A percentile compares a stretch with the other conserved stretches of the same genome.
These are phyloP conservation scores for Potamarius usumacintae DNA, from an alignment of 2,113 vertebrate species.

Conservation along the genomic window DNA sequence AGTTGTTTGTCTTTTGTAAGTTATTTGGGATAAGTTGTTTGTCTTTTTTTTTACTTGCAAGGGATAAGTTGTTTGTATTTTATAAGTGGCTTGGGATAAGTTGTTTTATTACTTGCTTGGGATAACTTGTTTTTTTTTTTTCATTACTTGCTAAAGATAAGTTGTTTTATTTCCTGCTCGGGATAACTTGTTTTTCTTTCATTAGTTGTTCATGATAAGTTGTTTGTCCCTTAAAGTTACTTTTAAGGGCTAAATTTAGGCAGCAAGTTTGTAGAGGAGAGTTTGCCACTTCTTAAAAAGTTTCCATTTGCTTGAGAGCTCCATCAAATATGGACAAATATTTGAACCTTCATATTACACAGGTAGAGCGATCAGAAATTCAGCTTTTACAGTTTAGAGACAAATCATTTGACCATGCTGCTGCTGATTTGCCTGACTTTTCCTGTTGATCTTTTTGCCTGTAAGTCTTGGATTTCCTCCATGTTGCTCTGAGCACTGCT, in stretches of 20 bases:
- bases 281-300: not conserved
- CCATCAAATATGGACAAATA: not conserved
- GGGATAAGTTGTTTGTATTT: not conserved
- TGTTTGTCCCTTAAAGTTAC: no score
- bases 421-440: not conserved
- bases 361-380: conserved; percentile 6
- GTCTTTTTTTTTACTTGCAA: no score
- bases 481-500: not conserved
- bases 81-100: no score
- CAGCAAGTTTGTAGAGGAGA: not conserved
- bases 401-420: not conserved
- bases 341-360: not conserved
- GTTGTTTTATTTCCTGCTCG: no score
- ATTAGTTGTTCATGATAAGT: not conserved
- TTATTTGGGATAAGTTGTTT: no score
- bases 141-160: no score
- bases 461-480: not conserved
- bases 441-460: not conserved
- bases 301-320: not conserved
- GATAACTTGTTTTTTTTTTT: not conserved
- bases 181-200: not conserved
- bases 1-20: no score
- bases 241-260: not conserved
- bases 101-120: not conserved
- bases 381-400: not conserved